Percentiles rank a stretch among this genome's conserved stretches.
phyloP scores from a whole-genome alignment of 2,888 invertebrate genomes.

The Seira musarum region DNA sequence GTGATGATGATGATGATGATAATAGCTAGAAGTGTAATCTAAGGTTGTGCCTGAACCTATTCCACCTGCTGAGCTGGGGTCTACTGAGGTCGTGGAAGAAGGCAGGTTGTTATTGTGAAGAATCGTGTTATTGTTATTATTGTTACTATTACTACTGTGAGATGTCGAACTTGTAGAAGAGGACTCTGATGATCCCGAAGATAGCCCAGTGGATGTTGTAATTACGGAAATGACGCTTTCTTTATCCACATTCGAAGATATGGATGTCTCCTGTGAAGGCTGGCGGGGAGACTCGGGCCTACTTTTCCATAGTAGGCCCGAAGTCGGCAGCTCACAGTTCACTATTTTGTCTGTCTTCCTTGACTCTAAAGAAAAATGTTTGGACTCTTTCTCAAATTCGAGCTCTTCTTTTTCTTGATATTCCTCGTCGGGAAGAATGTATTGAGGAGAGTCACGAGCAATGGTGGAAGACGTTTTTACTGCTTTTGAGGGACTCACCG shows the following conservation, averaged over 20 bases:
- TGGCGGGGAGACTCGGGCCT: constrained; percentile 64
- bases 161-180: constrained; percentile 1
- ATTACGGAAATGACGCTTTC: constrained; percentile 8
- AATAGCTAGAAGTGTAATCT: constrained; percentile 28
- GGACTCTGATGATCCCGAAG: constrained; percentile 12
- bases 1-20: constrained; percentile 17
- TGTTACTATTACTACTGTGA: constrained; percentile 24
- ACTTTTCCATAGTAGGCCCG: constrained; percentile 69
- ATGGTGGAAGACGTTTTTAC: constrained; percentile 11
- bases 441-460: not conserved
- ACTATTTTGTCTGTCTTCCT: constrained; percentile 64
- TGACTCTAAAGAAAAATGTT: constrained; percentile 12
- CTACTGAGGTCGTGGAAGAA: constrained; percentile 29
- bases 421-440: constrained; percentile 20
- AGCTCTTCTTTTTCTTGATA: not conserved
- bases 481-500: not conserved
- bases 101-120: constrained; percentile 44
- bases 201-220: constrained; percentile 21
- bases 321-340: constrained; percentile 66
- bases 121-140: constrained; percentile 47
- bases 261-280: constrained; percentile 17
- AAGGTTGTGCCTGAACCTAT: constrained; percentile 21
- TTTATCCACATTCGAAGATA: constrained; percentile 30
- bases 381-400: not conserved
- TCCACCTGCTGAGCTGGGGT: constrained; percentile 43